Evolutionary conservation across 2,113 vertebrate genomes (phyloP), one percentile per base, ranked within the genome.

Genomic region (Promerops cafer): DNA sequence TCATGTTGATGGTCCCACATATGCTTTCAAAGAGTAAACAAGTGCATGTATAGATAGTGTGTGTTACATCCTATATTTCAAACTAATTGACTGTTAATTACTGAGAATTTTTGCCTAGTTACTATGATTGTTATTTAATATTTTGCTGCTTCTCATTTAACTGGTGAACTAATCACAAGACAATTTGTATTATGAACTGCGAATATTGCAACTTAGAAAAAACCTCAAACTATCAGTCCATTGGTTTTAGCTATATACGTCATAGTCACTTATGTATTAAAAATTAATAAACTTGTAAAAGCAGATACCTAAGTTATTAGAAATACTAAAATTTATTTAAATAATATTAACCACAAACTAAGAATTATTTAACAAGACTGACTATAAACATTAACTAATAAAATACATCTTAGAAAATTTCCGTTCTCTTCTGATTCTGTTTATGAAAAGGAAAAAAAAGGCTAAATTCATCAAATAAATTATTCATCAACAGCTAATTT

Each of bases 401-500:
- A 79, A 80, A 37, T 11, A 13, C 2, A 4, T 53, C 6, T 44
- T 61, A 11, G 28, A 80, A 68, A 74, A 49, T 45, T 63, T 85
- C 20, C 10, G 37, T 33, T 86, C 8, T 82, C 50, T 59, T 86
- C 28, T 44, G 22, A 45, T 57, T 60, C 2, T 33, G 52, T 72
- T 82, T 77, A 16, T 89, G 42, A 45, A 87, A 88, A 72, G 11
- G 7, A 16, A 30, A 85, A 52, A 65, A 69, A 53, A 33, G 23
- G 8, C 12, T 60, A 74, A 86, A 89, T 68, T 88, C 1, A 69
- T 72, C 64, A 86, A 57, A 49, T 70, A 84, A 83, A 61, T 89
- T 76, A 89, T 82, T 88, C 10, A 78, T 33, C 52, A 23, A 69
- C 22, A 94, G 40, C 28, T 90, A 49, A 49, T 97, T 93, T 94